These are phyloP conservation scores for Mormyrops attenuatus DNA, from an alignment of 2,797 vertebrate genomes.

Conservation along the genomic window DNA sequence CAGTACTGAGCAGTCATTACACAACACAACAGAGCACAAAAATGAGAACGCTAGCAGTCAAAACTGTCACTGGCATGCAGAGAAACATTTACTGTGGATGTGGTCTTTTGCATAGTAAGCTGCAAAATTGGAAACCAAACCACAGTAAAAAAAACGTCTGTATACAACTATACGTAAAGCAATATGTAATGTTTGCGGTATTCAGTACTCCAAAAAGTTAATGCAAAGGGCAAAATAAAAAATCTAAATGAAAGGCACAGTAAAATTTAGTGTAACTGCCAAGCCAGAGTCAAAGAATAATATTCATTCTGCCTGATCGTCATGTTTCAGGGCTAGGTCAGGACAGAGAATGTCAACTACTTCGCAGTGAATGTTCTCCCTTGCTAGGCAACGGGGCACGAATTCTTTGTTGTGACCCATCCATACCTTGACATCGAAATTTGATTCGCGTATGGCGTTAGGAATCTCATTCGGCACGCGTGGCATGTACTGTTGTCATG, in stretches of 20 bases:
- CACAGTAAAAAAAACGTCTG: neutral
- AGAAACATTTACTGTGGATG: neutral
- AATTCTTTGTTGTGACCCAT: neutral
- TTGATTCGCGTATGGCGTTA: neutral
- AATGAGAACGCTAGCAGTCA: neutral
- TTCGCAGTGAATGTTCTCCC: neutral
- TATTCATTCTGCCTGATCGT: neutral
- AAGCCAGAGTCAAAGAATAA: neutral
- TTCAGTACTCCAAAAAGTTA: neutral
- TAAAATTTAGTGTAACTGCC: neutral
- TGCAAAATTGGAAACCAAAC: neutral
- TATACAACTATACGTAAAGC: neutral
- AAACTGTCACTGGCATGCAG: neutral
- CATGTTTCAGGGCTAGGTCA: neutral
- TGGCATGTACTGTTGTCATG: no score
- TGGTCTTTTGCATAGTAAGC: neutral
- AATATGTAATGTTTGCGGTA: neutral
- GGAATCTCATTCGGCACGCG: no score
- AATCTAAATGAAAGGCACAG: neutral
- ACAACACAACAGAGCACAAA: no score
- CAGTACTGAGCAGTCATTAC: neutral
- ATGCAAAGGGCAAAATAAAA: neutral
- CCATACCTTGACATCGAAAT: neutral
- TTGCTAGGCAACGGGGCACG: neutral
- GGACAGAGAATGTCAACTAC: neutral